Base-by-base conservation (phyloP, 2,888 invertebrate species). In the Dusona sp. region DNA sequence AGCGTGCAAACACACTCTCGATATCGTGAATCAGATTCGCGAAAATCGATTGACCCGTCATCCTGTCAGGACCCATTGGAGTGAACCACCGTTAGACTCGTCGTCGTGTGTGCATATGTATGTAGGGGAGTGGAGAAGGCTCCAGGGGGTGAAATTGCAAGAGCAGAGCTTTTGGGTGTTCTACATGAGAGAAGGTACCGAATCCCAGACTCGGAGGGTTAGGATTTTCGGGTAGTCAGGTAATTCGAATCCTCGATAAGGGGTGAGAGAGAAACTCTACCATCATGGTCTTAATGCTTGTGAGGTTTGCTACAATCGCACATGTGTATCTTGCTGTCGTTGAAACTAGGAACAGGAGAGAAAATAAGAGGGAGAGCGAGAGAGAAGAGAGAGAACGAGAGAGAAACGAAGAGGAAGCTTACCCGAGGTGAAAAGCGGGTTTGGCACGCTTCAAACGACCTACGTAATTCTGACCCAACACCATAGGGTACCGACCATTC, bases 391-490 rank as follows among this genome's bases (percentile, higher is more conserved):
- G n/a, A n/a, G n/a, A n/a, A n/a, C 61, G 82, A 68, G 65, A 70
- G 73, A 79, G 86, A 45, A 75, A 75, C 61, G 61, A 67, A 77
- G 74, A 83, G 61, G 70, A 77, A 74, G 78, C 51, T 85, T 85
- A 78, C 73, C 72, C 61, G 80, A 79, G 79, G 87, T 87, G 64
- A 84, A 80, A 85, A 87, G 82, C 84, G 77, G 57, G 90, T 87
- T 89, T 88, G 91, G 90, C 89, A 89, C 89, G 90, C 91, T 91
- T 92, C 92, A 92, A 93, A 93, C 93, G 92, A 93, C 90, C 92
- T 91, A 92, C 91, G 92, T 91, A 92, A 92, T 92, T 93, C 92
- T 93, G 92, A 93, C 93, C 92, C 92, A 91, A 92, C 92, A 91
- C 92, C 92, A 91, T 91, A 91, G 61, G 36, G 90, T 89, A 90